phyloP scores from a whole-genome alignment of 1,140 invertebrate species.

The Neodiprion virginianus region DNA sequence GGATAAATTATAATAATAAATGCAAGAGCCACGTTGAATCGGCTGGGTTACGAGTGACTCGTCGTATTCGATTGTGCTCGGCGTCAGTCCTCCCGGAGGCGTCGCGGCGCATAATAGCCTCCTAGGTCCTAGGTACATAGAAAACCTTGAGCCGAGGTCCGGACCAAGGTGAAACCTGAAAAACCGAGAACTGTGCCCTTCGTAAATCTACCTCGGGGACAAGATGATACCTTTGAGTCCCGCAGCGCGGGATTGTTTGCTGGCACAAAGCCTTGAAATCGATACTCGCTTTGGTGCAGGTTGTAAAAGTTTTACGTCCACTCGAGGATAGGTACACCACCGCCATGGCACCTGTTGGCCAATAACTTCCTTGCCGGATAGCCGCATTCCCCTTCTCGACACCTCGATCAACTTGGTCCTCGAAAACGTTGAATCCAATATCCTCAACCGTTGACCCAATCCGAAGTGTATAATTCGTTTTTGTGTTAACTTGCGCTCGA shows the following conservation, averaged over 20 bases:
- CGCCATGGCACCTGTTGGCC: neutral
- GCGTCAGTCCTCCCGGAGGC: neutral
- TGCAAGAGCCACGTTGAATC: too few relatives aligned
- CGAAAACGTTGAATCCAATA: too few relatives aligned
- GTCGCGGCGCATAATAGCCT: constrained; percentile 6
- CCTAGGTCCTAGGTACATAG: neutral
- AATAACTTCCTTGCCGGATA: neutral
- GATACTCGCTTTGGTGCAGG: constrained; percentile 15
- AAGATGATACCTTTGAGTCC: constrained; percentile 5
- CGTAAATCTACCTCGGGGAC: constrained; percentile 4
- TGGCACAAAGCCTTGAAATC: constrained; percentile 24
- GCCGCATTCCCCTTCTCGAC: too few relatives aligned
- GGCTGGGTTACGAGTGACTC: neutral
- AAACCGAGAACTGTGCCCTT: neutral
- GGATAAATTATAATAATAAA: too few relatives aligned
- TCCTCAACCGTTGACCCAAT: too few relatives aligned
- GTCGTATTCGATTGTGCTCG: constrained; percentile 1
- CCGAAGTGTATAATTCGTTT: too few relatives aligned
- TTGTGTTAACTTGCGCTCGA: too few relatives aligned
- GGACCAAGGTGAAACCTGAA: neutral
- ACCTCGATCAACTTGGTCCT: too few relatives aligned
- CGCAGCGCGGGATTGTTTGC: constrained; percentile 7
- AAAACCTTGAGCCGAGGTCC: neutral
- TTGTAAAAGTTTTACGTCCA: constrained; percentile 1
- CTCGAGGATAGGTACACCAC: neutral